Evolutionary conservation across 2,797 vertebrate genomes (phyloP).

Genomic region (Dallia pectoralis): DNA sequence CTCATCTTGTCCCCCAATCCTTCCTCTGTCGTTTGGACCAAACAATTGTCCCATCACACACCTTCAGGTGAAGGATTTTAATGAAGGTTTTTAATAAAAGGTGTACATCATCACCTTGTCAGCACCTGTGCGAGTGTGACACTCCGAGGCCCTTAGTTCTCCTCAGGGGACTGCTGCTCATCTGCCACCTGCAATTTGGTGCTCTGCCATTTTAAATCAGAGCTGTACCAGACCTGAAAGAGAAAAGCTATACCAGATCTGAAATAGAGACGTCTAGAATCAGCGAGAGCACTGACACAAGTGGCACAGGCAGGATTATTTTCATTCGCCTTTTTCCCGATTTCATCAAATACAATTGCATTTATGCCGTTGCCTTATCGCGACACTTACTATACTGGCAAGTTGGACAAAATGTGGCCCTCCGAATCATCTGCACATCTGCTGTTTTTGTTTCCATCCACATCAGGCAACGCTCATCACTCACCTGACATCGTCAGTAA

Average conservation of each 20-base stretch:
- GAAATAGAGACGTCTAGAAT: conserved; percentile 40
- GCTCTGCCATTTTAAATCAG: conserved; percentile 60
- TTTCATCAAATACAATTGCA: too few relatives aligned
- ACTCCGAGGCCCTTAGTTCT: conserved; percentile 68
- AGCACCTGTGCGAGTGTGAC: conserved; percentile 56
- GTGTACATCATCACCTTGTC: conserved; percentile 74
- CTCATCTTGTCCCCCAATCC: background rate
- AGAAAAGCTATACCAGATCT: conserved; percentile 33
- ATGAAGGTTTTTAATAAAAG: conserved; percentile 74
- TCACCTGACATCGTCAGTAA: too few relatives aligned
- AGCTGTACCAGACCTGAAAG: conserved; percentile 46
- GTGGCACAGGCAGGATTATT: background rate
- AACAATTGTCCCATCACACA: conserved; percentile 38
- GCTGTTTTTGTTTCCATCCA: too few relatives aligned
- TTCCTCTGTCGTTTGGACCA: conserved; percentile 51
- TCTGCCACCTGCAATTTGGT: conserved; percentile 66
- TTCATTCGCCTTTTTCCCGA: too few relatives aligned
- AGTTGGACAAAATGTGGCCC: too few relatives aligned
- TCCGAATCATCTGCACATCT: too few relatives aligned
- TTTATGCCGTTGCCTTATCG: too few relatives aligned
- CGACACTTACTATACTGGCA: too few relatives aligned
- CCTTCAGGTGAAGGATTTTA: conserved; percentile 54
- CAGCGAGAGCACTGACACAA: conserved; percentile 22
- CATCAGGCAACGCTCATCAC: too few relatives aligned
- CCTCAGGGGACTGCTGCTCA: conserved; percentile 44